Percentiles rank a stretch among this genome's conserved stretches.
Evolutionary conservation across 2,113 vertebrate species (phyloP).

Genomic region (Dicaeum eximium): DNA sequence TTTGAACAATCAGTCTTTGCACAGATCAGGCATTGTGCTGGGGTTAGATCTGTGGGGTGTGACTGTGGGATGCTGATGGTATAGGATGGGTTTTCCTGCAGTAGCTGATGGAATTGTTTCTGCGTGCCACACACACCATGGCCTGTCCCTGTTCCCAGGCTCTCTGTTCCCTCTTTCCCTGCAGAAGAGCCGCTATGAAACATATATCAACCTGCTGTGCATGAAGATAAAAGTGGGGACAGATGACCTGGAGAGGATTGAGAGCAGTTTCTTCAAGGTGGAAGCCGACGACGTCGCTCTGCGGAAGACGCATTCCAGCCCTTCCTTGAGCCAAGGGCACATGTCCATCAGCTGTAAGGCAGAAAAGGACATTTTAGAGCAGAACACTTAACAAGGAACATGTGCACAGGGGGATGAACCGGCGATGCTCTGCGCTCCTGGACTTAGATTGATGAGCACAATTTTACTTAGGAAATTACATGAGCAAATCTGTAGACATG

Average conservation of each 20-base stretch:
- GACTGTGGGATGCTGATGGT: not conserved
- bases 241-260: slow-evolving; percentile 93
- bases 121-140: not conserved
- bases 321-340: slow-evolving; percentile 88
- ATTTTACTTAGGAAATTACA: slow-evolving; percentile 44
- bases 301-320: slow-evolving; percentile 93
- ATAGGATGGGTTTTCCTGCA: not conserved
- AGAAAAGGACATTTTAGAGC: slow-evolving; percentile 66
- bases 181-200: slow-evolving; percentile 95
- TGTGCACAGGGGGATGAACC: not conserved
- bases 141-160: not conserved
- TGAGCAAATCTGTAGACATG: not conserved
- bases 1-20: not conserved
- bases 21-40: not conserved
- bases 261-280: slow-evolving; percentile 81
- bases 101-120: not conserved
- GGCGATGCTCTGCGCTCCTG: slow-evolving; percentile 2
- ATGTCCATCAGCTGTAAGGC: slow-evolving; percentile 73
- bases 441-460: slow-evolving; percentile 69
- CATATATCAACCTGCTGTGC: slow-evolving; percentile 88
- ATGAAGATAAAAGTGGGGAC: slow-evolving; percentile 86
- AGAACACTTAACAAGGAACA: slow-evolving; percentile 75
- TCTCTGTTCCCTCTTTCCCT: slow-evolving; percentile 27
- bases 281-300: slow-evolving; percentile 81
- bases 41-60: not conserved